These are phyloP conservation scores for Matsumyia berberina DNA, from an alignment of 2,888 invertebrate species.

Conservation along the genomic window DNA sequence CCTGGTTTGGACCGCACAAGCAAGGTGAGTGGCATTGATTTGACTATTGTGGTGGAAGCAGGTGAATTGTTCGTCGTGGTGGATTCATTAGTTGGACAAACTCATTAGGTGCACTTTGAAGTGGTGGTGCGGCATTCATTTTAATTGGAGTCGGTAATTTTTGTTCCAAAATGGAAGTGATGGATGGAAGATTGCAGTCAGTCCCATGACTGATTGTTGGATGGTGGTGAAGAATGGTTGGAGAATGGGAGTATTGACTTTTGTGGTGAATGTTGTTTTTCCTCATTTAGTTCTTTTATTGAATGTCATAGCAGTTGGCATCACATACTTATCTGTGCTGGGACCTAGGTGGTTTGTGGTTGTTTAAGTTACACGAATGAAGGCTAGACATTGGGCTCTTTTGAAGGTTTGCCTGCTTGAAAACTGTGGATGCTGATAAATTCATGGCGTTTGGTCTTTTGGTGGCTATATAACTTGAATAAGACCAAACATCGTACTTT, in stretches of 20 bases:
- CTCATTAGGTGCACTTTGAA: conserved; percentile 21
- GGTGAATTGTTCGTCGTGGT: conserved; percentile 1
- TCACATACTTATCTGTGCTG: not conserved
- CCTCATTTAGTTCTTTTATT: conserved; percentile 1
- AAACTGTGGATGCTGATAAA: no score
- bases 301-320: not conserved
- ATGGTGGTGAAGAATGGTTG: not conserved
- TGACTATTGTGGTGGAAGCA: conserved; percentile 10
- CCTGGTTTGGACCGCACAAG: not conserved
- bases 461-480: no score
- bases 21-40: conserved; percentile 22
- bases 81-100: conserved; percentile 35
- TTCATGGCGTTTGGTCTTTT: not conserved
- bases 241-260: conserved; percentile 13
- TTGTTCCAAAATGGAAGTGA: not conserved
- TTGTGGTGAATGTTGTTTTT: conserved; percentile 8
- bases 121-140: conserved; percentile 8
- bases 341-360: not conserved
- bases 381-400: not conserved
- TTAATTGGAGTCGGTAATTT: conserved; percentile 12
- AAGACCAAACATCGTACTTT: no score
- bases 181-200: not conserved
- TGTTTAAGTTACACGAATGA: not conserved
- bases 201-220: not conserved
- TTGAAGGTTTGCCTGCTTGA: not conserved